Conservation (phyloP, 2,888 invertebrate species). For the Pharmacophagus antenor region DNA sequence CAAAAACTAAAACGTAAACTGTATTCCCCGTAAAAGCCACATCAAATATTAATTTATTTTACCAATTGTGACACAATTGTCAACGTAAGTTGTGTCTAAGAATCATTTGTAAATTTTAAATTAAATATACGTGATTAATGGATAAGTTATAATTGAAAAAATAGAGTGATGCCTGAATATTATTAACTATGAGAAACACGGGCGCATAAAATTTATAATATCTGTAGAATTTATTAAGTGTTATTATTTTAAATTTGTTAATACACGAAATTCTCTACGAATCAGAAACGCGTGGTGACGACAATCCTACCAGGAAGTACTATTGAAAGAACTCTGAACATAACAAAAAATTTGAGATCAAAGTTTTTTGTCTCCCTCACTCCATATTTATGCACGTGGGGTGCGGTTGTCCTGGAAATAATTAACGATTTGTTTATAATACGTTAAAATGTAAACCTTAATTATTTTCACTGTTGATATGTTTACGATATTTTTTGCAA, state of each 20-base stretch:
- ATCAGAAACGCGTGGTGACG: background rate
- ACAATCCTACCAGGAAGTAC: slow-evolving; percentile 38
- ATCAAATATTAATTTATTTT: too few species aligned
- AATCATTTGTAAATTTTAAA: too few species aligned
- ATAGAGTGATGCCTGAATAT: too few species aligned
- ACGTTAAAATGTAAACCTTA: slow-evolving; percentile 16
- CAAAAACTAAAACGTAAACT: too few species aligned
- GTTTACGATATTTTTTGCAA: slow-evolving; percentile 21
- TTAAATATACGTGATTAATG: too few species aligned
- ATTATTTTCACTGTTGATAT: slow-evolving; percentile 14
- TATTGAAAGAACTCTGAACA: slow-evolving; percentile 21
- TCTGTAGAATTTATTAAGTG: background rate
- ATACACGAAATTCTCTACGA: background rate
- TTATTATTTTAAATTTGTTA: background rate
- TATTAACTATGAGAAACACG: too few species aligned
- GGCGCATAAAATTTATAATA: background rate
- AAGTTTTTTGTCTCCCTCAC: slow-evolving; percentile 30
- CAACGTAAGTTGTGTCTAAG: too few species aligned
- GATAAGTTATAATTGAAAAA: too few species aligned
- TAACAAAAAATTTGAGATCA: slow-evolving; percentile 31
- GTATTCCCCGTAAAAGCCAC: too few species aligned
- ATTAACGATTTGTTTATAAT: slow-evolving; percentile 41
- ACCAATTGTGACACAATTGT: too few species aligned
- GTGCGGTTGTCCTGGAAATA: slow-evolving; percentile 30
- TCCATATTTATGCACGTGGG: slow-evolving; percentile 39